These are phyloP conservation scores for Drosophila vallismaia DNA, from an alignment of 2,888 invertebrate genomes.

Conservation along the genomic window DNA sequence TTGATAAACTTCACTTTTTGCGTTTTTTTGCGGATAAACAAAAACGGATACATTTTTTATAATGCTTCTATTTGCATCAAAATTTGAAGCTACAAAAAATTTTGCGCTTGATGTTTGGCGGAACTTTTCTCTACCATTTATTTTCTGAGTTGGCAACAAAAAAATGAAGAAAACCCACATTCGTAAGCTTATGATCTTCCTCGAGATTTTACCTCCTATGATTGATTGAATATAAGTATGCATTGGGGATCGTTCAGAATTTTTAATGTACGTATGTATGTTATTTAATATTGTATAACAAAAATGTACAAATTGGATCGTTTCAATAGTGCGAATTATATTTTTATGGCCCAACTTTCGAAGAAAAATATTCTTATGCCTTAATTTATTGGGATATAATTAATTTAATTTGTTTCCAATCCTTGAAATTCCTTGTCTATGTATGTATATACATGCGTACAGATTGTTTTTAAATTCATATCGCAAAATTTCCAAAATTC, in stretches of 20 bases:
- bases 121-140: conserved; percentile 34
- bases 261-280: neutral
- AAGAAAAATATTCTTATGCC: too few relatives aligned
- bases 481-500: neutral
- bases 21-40: neutral
- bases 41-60: neutral
- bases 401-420: too few relatives aligned
- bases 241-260: neutral
- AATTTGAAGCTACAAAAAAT: neutral
- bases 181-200: conserved; percentile 28
- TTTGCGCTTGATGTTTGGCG: conserved; percentile 25
- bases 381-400: too few relatives aligned
- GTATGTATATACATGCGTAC: too few relatives aligned
- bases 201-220: neutral
- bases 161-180: conserved; percentile 56
- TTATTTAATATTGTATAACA: neutral
- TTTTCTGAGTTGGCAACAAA: conserved; percentile 48
- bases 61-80: neutral
- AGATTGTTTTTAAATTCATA: neutral
- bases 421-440: too few relatives aligned
- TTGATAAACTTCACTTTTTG: neutral
- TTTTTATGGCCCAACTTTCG: too few relatives aligned
- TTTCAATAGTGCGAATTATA: too few relatives aligned
- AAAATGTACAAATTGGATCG: neutral
- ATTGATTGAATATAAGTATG: neutral